Evolutionary conservation across 2,113 vertebrate species (phyloP).

Genomic region (Halichoerus grypus): DNA sequence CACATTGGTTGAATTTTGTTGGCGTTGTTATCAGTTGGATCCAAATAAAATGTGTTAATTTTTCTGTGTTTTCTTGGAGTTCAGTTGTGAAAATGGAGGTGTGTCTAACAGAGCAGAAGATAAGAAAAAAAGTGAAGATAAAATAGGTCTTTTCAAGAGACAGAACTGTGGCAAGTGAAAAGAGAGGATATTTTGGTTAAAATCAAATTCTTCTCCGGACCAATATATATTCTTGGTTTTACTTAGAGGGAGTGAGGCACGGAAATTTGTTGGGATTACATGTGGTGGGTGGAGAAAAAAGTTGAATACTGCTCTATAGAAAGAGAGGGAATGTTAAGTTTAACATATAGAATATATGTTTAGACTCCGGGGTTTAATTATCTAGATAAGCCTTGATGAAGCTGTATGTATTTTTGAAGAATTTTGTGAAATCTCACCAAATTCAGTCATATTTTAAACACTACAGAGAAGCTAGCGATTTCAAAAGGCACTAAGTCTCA

Average conservation of each 20-base stretch:
- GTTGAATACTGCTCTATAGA: not conserved
- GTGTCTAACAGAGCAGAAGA: slow-evolving; percentile 69
- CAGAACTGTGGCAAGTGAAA: slow-evolving; percentile 17
- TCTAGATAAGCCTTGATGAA: slow-evolving; percentile 35
- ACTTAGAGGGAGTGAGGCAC: not conserved
- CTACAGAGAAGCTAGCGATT: slow-evolving; percentile 18
- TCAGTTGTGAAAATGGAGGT: slow-evolving; percentile 82
- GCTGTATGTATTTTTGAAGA: slow-evolving; percentile 22
- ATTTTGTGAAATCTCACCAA: slow-evolving; percentile 46
- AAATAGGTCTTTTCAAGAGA: slow-evolving; percentile 66
- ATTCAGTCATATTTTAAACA: slow-evolving; percentile 62
- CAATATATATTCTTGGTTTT: not conserved
- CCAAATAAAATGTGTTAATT: slow-evolving; percentile 84
- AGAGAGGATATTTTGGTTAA: slow-evolving; percentile 52
- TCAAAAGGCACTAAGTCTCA: not conserved
- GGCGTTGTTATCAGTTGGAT: slow-evolving; percentile 72
- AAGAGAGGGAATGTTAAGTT: not conserved
- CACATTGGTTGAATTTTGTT: slow-evolving; percentile 77
- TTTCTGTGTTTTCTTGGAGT: slow-evolving; percentile 81
- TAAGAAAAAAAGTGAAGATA: slow-evolving; percentile 68
- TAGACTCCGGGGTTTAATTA: slow-evolving; percentile 50
- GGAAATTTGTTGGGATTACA: not conserved
- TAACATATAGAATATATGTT: not conserved
- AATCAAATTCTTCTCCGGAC: slow-evolving; percentile 35
- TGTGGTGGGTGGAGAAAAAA: not conserved